These are phyloP conservation scores for Labeo calbasu DNA, from an alignment of 2,797 vertebrate genomes.

Conservation along the genomic window DNA sequence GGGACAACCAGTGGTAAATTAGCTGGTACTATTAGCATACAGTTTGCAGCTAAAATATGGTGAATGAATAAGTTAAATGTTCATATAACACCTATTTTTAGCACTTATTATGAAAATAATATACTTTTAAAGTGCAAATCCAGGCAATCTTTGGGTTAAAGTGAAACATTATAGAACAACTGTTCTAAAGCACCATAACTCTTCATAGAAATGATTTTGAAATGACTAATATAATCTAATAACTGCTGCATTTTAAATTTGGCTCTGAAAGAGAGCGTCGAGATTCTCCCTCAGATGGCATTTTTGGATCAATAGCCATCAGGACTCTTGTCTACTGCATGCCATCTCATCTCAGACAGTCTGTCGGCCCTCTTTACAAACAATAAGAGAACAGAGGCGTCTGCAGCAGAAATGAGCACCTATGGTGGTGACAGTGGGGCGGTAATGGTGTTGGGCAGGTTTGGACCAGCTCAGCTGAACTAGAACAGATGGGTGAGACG, in stretches of 20 bases:
- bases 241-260: neutral
- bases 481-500: neutral
- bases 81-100: neutral
- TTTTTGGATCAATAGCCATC: conserved; percentile 66
- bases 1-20: neutral
- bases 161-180: neutral
- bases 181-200: neutral
- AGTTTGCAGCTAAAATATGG: neutral
- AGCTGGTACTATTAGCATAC: neutral
- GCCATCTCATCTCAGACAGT: conserved; percentile 6
- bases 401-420: neutral
- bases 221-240: neutral
- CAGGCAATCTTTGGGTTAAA: neutral
- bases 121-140: neutral
- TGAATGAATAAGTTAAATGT: neutral
- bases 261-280: neutral
- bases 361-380: neutral
- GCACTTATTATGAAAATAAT: neutral
- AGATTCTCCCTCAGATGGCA: conserved; percentile 27
- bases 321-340: conserved; percentile 46
- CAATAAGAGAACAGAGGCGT: conserved; percentile 13
- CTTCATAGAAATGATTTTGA: neutral
- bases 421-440: neutral
- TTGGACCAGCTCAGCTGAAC: neutral
- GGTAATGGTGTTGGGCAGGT: conserved; percentile 19